Percentiles rank a stretch among this genome's conserved stretches.
These are phyloP conservation scores for Galeruca laticollis DNA, from an alignment of 2,888 invertebrate genomes.

Conservation along the genomic window DNA sequence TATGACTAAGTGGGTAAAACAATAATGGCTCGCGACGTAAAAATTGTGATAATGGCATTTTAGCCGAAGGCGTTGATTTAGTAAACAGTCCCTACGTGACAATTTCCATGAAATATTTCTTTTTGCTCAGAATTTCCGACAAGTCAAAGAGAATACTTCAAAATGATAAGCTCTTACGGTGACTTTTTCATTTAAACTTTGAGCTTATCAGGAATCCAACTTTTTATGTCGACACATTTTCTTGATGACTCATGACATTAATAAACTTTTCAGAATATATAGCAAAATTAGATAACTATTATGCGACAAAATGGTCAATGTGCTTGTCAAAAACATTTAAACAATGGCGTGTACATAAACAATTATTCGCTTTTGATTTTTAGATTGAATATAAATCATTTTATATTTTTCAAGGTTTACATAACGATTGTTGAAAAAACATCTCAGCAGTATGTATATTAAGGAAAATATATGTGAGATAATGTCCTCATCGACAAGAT, in stretches of 20 bases:
- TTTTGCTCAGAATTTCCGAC: conserved; percentile 29
- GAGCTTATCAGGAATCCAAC: conserved; percentile 30
- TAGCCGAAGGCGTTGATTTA: conserved; percentile 28
- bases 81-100: conserved; percentile 34
- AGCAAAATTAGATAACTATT: conserved; percentile 9
- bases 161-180: conserved; percentile 36
- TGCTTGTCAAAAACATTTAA: conserved; percentile 3
- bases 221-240: conserved; percentile 33
- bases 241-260: conserved; percentile 35
- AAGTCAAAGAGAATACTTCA: conserved; percentile 34
- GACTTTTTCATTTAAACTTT: conserved; percentile 35
- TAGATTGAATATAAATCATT: neutral
- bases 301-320: neutral
- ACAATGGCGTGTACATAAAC: conserved; percentile 1
- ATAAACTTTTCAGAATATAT: conserved; percentile 18
- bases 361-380: neutral
- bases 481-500: no score
- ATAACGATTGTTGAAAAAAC: no score
- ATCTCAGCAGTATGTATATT: no score
- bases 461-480: no score
- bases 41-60: conserved; percentile 28
- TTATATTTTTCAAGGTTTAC: no score
- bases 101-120: conserved; percentile 36
- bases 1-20: conserved; percentile 11
- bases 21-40: conserved; percentile 21